These are phyloP conservation scores for Dasyurus viverrinus DNA, from an alignment of 2,113 vertebrate genomes.

Conservation along the genomic window DNA sequence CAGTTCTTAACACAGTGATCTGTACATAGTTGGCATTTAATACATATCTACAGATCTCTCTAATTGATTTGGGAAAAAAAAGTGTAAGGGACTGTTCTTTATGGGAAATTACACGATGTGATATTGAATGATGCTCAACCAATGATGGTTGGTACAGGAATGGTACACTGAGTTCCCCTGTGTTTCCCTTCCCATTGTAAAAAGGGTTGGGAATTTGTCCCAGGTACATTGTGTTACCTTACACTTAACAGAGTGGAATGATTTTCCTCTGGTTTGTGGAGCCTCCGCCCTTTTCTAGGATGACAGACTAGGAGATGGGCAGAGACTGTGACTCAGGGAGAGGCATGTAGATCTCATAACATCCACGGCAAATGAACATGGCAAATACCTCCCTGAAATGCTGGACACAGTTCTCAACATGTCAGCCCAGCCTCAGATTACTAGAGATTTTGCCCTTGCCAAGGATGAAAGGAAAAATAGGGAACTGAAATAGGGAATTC, in stretches of 20 bases:
- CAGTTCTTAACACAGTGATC: not conserved
- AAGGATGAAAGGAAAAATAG: not conserved
- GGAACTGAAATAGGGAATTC: not conserved
- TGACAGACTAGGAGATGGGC: not conserved
- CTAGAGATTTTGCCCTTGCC: not conserved
- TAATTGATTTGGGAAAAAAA: not conserved
- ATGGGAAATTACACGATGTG: not conserved
- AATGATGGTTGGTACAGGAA: not conserved
- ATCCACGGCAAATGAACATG: not conserved
- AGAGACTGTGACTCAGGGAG: not conserved
- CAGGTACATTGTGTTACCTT: not conserved
- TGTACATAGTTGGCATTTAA: not conserved
- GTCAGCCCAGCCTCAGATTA: not conserved
- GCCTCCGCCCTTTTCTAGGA: not conserved
- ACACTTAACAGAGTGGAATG: not conserved
- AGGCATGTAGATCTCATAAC: not conserved
- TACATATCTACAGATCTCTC: not conserved
- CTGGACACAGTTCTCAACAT: not conserved
- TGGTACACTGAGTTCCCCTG: not conserved
- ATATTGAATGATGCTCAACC: not conserved
- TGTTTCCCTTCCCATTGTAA: slow-evolving; percentile 6
- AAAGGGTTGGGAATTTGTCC: not conserved
- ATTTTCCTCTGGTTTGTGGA: not conserved
- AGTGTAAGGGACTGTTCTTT: not conserved
- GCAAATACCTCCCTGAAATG: not conserved